Conservation (phyloP, 2,113 vertebrate genomes). For the Atherinomorus stipes region DNA sequence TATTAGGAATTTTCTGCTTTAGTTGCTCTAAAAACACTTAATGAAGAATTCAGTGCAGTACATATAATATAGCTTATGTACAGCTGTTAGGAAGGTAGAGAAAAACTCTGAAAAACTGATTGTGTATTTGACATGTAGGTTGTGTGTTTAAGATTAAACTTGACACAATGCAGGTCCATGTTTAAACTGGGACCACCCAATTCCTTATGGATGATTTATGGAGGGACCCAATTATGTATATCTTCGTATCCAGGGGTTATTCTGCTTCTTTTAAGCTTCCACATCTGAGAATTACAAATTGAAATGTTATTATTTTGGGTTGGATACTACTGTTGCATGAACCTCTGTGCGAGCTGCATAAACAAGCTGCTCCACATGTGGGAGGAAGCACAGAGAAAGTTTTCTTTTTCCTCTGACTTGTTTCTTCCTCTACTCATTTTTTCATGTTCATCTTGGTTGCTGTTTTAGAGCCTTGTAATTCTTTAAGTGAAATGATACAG, state of each 20-base stretch:
- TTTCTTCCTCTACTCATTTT: slow-evolving; percentile 35
- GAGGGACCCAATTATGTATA: background rate
- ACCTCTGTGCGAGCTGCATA: background rate
- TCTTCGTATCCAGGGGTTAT: background rate
- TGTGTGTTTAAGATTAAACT: background rate
- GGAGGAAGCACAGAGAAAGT: slow-evolving; percentile 3
- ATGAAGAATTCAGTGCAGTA: background rate
- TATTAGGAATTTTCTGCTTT: slow-evolving; percentile 16
- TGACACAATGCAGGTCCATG: background rate
- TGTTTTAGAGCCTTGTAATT: slow-evolving; percentile 65
- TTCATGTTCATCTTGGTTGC: slow-evolving; percentile 46
- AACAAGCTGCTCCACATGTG: background rate
- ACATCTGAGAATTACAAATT: slow-evolving; percentile 6
- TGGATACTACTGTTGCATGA: background rate
- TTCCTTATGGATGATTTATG: slow-evolving; percentile 6
- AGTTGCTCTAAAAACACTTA: background rate
- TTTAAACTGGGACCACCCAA: slow-evolving; percentile 11
- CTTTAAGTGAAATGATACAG: slow-evolving; percentile 30
- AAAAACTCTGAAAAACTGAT: background rate
- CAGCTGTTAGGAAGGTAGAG: background rate
- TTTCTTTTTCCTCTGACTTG: background rate
- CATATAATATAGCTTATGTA: too few species aligned
- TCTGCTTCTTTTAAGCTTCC: slow-evolving; percentile 23
- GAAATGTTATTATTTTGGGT: background rate
- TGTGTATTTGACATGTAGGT: background rate